Evolutionary conservation across 2,797 vertebrate species (phyloP).

Genomic region (Phataginus tricuspis): DNA sequence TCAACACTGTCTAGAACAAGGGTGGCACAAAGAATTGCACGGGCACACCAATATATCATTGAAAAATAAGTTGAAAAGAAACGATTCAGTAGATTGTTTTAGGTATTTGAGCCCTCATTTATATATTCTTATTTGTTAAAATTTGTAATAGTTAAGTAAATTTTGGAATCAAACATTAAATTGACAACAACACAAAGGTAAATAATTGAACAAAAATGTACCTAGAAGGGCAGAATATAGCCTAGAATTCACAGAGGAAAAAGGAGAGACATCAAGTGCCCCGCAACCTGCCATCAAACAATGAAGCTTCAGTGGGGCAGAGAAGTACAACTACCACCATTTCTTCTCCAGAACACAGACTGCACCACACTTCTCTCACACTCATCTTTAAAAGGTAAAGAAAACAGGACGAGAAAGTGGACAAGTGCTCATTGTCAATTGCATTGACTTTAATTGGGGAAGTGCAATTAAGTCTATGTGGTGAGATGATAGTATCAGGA

Average conservation of each 20-base stretch:
- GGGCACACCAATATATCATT: too few relatives aligned
- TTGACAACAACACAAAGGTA: neutral
- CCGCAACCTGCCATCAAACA: neutral
- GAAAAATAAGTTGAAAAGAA: neutral
- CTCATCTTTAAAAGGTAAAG: neutral
- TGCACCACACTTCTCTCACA: rapidly evolving
- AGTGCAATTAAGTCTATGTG: neutral
- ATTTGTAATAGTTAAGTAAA: neutral
- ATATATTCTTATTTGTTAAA: neutral
- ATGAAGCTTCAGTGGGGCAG: rapidly evolving
- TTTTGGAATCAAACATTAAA: neutral
- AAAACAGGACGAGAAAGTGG: neutral
- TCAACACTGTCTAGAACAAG: neutral
- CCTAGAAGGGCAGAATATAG: neutral
- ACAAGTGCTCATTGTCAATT: rapidly evolving
- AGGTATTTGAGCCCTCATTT: neutral
- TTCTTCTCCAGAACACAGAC: neutral
- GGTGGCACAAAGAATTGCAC: neutral
- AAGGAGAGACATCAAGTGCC: too few relatives aligned
- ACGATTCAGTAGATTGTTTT: neutral
- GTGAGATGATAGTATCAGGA: neutral
- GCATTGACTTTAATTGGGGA: neutral
- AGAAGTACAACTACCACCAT: rapidly evolving
- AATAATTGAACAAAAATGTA: neutral
- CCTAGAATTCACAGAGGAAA: neutral